Conservation (phyloP, 2,888 invertebrate genomes). For the Oscheius sp. region DNA sequence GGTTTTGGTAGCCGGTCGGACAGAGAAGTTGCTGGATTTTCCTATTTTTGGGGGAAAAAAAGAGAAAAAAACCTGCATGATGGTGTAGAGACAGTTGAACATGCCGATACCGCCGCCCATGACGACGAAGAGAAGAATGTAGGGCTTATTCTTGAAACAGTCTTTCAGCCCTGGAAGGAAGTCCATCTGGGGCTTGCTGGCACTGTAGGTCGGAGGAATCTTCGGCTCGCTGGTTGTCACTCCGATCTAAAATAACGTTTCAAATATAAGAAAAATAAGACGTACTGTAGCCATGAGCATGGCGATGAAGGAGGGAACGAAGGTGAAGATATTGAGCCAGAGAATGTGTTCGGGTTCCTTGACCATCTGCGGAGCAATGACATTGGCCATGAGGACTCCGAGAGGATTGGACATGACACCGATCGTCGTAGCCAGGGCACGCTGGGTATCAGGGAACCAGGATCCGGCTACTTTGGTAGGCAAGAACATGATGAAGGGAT, state of each 20-base stretch:
- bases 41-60: neutral
- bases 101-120: conserved; percentile 74
- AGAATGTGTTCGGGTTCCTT: conserved; percentile 58
- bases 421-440: conserved; percentile 76
- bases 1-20: conserved; percentile 76
- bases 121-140: conserved; percentile 68
- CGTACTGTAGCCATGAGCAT: conserved; percentile 53
- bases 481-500: conserved; percentile 77
- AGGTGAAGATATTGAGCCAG: conserved; percentile 67
- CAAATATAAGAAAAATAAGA: neutral
- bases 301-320: conserved; percentile 61
- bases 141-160: conserved; percentile 64
- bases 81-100: conserved; percentile 73
- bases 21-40: conserved; percentile 75
- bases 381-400: conserved; percentile 70
- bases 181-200: conserved; percentile 66
- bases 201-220: conserved; percentile 70
- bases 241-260: conserved; percentile 51
- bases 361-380: conserved; percentile 69
- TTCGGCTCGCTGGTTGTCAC: conserved; percentile 71
- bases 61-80: conserved; percentile 60
- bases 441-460: conserved; percentile 75
- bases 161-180: conserved; percentile 66
- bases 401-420: conserved; percentile 73
- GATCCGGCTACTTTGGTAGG: conserved; percentile 75